Conservation (phyloP, 2,888 invertebrate species). For the Oxystoma pomonae region DNA sequence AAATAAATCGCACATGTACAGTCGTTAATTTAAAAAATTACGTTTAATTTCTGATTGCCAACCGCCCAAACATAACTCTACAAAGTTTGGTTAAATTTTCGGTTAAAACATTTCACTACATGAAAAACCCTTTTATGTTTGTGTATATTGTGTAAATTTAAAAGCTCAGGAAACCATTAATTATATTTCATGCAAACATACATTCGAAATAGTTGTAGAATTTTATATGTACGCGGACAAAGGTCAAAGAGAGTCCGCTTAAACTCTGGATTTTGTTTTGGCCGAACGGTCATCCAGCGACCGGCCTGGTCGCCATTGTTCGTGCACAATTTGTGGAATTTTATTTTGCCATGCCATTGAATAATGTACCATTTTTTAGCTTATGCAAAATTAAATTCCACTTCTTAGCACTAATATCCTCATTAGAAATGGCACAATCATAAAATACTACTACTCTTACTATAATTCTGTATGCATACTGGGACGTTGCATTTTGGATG, state of each 20-base stretch:
- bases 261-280: neutral
- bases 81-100: neutral
- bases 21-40: too few species aligned
- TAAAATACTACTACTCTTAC: too few species aligned
- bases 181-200: neutral
- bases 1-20: too few species aligned
- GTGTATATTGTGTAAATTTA: neutral
- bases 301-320: neutral
- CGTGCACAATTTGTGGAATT: neutral
- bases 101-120: neutral
- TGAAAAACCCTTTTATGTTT: neutral
- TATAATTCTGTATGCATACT: too few species aligned
- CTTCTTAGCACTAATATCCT: too few species aligned
- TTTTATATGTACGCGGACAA: neutral
- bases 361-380: too few species aligned
- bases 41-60: too few species aligned
- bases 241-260: neutral
- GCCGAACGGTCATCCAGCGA: neutral
- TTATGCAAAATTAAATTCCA: too few species aligned
- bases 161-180: neutral
- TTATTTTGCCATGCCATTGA: too few species aligned
- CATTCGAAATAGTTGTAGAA: neutral
- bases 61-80: neutral
- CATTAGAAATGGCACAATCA: too few species aligned
- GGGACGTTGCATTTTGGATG: too few species aligned